Evolutionary conservation across 2,113 vertebrate species (phyloP).

Genomic region (Arvicanthis niloticus): DNA sequence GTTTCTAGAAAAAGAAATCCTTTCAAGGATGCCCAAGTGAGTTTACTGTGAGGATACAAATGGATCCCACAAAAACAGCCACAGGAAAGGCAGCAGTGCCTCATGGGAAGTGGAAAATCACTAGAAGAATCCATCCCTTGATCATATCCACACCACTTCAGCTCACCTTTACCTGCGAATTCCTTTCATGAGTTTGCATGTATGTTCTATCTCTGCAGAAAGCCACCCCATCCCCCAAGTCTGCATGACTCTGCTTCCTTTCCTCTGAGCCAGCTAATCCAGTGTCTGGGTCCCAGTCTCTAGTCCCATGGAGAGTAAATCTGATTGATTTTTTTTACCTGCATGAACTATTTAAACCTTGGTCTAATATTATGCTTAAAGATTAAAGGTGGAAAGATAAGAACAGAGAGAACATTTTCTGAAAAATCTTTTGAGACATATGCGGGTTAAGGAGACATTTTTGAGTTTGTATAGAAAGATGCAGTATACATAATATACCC

Average conservation of each 20-base stretch:
- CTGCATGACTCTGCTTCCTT: neutral
- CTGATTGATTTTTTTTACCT: constrained; percentile 1
- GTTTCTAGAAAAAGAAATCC: neutral
- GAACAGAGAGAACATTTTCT: neutral
- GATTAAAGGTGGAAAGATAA: neutral
- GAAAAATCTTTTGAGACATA: neutral
- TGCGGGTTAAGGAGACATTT: neutral
- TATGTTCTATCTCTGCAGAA: neutral
- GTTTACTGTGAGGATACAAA: neutral
- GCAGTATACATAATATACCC: neutral
- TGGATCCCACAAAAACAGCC: neutral
- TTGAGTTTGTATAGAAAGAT: neutral
- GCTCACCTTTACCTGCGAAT: neutral
- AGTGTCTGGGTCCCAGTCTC: neutral
- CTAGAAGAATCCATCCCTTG: neutral
- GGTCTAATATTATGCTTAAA: neutral
- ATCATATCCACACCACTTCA: neutral
- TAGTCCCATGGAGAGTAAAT: neutral
- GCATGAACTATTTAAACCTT: neutral
- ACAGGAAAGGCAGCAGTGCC: neutral
- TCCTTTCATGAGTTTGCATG: neutral
- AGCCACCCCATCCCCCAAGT: neutral
- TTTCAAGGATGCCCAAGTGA: neutral
- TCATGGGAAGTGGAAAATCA: neutral
- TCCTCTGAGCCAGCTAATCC: neutral